phyloP scores from a whole-genome alignment of 2,113 vertebrate genomes.

The Mugil cephalus region DNA sequence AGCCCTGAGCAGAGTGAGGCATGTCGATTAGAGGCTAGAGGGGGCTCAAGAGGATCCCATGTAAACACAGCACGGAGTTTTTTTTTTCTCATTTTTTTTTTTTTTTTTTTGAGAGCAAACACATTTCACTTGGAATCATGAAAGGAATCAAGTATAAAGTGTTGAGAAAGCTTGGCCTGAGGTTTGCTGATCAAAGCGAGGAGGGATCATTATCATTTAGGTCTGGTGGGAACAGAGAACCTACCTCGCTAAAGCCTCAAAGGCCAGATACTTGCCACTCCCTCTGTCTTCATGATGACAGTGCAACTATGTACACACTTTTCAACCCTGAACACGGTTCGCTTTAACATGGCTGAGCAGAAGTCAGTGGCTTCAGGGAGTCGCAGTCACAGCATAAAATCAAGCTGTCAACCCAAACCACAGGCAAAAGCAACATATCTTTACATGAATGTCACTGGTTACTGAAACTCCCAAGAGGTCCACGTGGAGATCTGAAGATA shows the following conservation, averaged over 20 bases:
- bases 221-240: constrained; percentile 22
- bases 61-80: constrained; percentile 9
- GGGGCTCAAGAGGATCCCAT: constrained; percentile 15
- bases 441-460: background rate
- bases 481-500: background rate
- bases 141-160: background rate
- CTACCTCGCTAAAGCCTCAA: constrained; percentile 22
- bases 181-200: constrained; percentile 26
- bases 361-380: background rate
- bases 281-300: constrained; percentile 26
- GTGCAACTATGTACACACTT: constrained; percentile 15
- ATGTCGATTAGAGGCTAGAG: background rate
- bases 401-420: constrained; percentile 4
- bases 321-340: background rate
- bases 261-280: constrained; percentile 21
- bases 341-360: background rate
- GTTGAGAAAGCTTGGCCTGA: constrained; percentile 16
- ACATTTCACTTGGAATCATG: constrained; percentile 30
- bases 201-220: constrained; percentile 9
- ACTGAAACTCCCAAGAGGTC: background rate
- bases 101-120: constrained; percentile 3
- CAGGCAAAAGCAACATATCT: background rate
- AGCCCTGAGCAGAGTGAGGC: constrained; percentile 38
- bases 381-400: constrained; percentile 3
- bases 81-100: too few species aligned